These are phyloP conservation scores for Plusia festucae DNA, from an alignment of 2,888 invertebrate genomes.

Conservation along the genomic window DNA sequence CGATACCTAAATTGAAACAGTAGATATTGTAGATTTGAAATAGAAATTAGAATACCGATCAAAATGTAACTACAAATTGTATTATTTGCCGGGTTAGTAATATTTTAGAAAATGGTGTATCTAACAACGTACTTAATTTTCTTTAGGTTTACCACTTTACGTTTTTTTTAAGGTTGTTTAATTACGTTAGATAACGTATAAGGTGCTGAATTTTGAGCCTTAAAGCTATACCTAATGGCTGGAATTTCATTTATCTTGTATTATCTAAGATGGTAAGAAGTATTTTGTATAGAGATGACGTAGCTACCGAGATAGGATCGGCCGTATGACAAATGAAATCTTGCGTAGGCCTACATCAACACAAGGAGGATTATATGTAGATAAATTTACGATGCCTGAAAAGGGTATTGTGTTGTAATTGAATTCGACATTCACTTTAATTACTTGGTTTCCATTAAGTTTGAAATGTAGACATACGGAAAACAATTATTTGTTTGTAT, in stretches of 20 bases:
- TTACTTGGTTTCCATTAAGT: conserved; percentile 31
- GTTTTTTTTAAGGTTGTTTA: too few species aligned
- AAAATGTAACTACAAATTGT: too few species aligned
- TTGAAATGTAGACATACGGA: not conserved
- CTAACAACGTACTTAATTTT: too few species aligned
- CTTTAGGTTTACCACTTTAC: too few species aligned
- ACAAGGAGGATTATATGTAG: conserved; percentile 29
- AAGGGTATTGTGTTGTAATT: conserved; percentile 42
- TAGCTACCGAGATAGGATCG: conserved; percentile 15
- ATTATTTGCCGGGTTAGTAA: too few species aligned
- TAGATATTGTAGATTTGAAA: too few species aligned
- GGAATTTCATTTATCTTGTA: conserved; percentile 43
- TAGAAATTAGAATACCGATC: too few species aligned
- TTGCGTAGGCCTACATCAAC: conserved; percentile 22
- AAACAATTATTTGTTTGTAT: too few species aligned
- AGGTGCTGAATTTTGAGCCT: not conserved
- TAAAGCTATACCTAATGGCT: conserved; percentile 55
- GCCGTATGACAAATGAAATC: conserved; percentile 44
- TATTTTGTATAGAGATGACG: conserved; percentile 17
- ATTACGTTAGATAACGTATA: too few species aligned
- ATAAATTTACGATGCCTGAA: conserved; percentile 22
- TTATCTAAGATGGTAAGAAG: conserved; percentile 25
- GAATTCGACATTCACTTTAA: conserved; percentile 39
- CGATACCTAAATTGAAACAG: too few species aligned
- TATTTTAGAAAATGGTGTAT: too few species aligned